Evolutionary conservation across 2,888 invertebrate genomes (phyloP).

Genomic region (Halocaridina rubra): DNA sequence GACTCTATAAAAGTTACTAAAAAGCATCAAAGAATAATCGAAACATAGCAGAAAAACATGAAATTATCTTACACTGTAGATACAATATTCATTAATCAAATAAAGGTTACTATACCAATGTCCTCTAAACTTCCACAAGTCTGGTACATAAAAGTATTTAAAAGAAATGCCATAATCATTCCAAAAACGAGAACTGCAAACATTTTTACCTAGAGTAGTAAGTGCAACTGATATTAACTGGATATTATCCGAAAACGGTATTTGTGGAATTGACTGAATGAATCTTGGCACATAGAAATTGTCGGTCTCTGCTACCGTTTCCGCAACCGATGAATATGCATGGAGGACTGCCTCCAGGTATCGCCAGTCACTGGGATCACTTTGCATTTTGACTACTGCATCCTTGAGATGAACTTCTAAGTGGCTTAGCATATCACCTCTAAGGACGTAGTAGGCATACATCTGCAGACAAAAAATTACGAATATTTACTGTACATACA

Average conservation of each 20-base stretch:
- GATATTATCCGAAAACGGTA: slow-evolving; percentile 62
- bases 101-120: too few relatives aligned
- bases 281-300: slow-evolving; percentile 60
- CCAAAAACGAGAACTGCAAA: too few relatives aligned
- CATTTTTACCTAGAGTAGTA: slow-evolving; percentile 61
- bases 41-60: neutral
- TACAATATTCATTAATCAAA: too few relatives aligned
- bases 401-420: slow-evolving; percentile 61
- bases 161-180: too few relatives aligned
- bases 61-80: too few relatives aligned
- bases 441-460: slow-evolving; percentile 61
- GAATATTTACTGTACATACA: too few relatives aligned
- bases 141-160: too few relatives aligned
- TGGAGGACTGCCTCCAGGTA: slow-evolving; percentile 62
- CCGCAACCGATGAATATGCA: slow-evolving; percentile 62
- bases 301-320: slow-evolving; percentile 62
- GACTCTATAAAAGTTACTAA: neutral
- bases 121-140: too few relatives aligned
- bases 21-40: neutral
- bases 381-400: slow-evolving; percentile 56
- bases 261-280: slow-evolving; percentile 62
- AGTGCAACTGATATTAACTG: slow-evolving; percentile 62
- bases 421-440: slow-evolving; percentile 59
- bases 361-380: slow-evolving; percentile 59
- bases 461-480: slow-evolving; percentile 44